Percentiles rank a stretch among this genome's conserved stretches.
Conservation (phyloP, 2,113 vertebrate species). For the Archilochus colubris region DNA sequence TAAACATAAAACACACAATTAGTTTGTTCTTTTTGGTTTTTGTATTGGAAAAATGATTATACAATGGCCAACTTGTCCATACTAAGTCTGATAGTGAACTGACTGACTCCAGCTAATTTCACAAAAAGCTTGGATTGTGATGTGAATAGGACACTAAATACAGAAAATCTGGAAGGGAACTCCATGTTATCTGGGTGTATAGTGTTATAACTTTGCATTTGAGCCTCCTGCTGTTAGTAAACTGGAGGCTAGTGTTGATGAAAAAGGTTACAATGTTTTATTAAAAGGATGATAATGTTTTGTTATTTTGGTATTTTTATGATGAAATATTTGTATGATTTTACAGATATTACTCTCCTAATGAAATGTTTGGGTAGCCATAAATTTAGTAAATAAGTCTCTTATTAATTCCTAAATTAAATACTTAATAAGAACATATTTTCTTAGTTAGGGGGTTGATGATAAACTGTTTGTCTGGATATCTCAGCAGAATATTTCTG, state of each 20-base stretch:
- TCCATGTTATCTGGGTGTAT: not conserved
- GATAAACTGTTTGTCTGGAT: not conserved
- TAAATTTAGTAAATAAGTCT: not conserved
- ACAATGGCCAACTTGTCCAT: not conserved
- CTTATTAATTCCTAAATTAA: not conserved
- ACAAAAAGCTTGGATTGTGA: not conserved
- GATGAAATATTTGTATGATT: not conserved
- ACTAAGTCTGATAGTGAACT: not conserved
- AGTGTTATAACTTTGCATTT: not conserved
- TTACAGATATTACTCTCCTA: not conserved
- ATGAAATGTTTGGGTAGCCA: not conserved
- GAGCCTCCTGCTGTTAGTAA: not conserved
- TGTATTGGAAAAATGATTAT: not conserved
- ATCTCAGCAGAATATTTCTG: not conserved
- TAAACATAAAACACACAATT: not conserved
- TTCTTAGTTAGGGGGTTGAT: not conserved
- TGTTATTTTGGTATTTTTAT: not conserved
- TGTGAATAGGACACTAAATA: not conserved
- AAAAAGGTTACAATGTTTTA: not conserved
- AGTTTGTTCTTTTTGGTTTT: not conserved
- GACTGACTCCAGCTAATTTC: not conserved
- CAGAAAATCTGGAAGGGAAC: not conserved
- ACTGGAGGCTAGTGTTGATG: conserved; percentile 9
- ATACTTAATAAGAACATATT: not conserved
- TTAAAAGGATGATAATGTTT: not conserved